Conservation (phyloP, 2,888 invertebrate species). For the Geotrupes spiniger region DNA sequence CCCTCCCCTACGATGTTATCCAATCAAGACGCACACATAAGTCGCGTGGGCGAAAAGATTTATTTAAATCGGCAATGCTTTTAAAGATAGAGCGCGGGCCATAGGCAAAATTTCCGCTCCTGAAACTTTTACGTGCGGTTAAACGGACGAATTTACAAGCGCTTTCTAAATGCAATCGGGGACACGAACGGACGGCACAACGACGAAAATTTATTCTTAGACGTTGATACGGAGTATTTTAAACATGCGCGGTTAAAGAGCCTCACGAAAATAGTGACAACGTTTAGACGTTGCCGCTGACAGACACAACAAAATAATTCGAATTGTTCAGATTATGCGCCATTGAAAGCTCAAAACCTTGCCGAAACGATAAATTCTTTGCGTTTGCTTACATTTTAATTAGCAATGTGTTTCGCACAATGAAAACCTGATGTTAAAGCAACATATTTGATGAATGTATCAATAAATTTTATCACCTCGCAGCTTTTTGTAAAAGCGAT, state of each 20-base stretch:
- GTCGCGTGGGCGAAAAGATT: slow-evolving; percentile 41
- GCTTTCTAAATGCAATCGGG: slow-evolving; percentile 17
- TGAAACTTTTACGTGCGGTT: not conserved
- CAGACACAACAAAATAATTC: slow-evolving; percentile 22
- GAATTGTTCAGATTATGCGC: slow-evolving; percentile 18
- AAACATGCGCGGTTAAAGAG: slow-evolving; percentile 5
- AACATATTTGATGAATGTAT: too few relatives aligned
- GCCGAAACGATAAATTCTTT: not conserved
- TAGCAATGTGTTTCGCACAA: too few relatives aligned
- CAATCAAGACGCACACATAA: slow-evolving; percentile 42
- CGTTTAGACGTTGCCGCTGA: slow-evolving; percentile 16
- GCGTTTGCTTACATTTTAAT: too few relatives aligned
- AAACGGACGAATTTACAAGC: not conserved
- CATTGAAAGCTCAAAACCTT: slow-evolving; percentile 1
- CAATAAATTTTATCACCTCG: too few relatives aligned
- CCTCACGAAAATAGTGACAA: slow-evolving; percentile 20
- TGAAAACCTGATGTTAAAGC: too few relatives aligned
- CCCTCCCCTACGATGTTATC: slow-evolving; percentile 45
- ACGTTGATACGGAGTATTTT: slow-evolving; percentile 7
- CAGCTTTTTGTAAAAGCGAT: too few relatives aligned
- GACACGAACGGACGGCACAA: slow-evolving; percentile 11
- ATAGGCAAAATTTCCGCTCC: slow-evolving; percentile 13
- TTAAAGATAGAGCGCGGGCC: slow-evolving; percentile 19
- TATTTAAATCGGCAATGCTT: slow-evolving; percentile 39
- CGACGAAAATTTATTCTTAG: slow-evolving; percentile 20